Evolutionary conservation across 2,888 invertebrate species (phyloP).

Genomic region (Meta bourneti): DNA sequence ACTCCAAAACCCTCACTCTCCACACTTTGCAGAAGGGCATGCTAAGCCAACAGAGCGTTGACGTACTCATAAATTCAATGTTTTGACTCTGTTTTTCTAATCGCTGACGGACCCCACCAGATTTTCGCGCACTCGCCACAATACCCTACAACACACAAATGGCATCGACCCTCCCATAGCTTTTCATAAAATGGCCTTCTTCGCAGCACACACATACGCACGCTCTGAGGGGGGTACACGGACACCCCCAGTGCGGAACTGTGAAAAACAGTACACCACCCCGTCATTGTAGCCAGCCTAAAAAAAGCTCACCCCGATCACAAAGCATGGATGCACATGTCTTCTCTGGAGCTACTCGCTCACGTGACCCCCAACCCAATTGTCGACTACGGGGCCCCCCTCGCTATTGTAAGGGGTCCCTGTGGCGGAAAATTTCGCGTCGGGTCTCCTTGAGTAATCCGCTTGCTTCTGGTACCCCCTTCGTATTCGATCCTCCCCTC

Average conservation of each 20-base stretch:
- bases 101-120: conserved; percentile 41
- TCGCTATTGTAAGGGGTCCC: conserved; percentile 45
- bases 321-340: conserved; percentile 67
- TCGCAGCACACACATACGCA: conserved; percentile 14
- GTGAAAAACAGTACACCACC: conserved; percentile 67
- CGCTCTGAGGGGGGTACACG: neutral
- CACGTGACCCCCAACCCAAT: conserved; percentile 24
- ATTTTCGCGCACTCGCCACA: conserved; percentile 16
- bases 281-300: conserved; percentile 9
- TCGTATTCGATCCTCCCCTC: conserved; percentile 41
- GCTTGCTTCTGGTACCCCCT: conserved; percentile 66
- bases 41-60: conserved; percentile 1
- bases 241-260: conserved; percentile 25
- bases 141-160: conserved; percentile 60
- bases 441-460: conserved; percentile 71
- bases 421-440: conserved; percentile 76
- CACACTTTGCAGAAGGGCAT: neutral
- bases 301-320: conserved; percentile 46
- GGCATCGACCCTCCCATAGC: conserved; percentile 29
- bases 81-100: conserved; percentile 76
- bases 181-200: conserved; percentile 77
- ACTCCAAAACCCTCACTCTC: too few species aligned
- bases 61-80: conserved; percentile 69
- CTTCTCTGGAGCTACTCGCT: conserved; percentile 41
- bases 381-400: conserved; percentile 47